phyloP scores from a whole-genome alignment of 2,113 vertebrate species.

The Dasypus novemcinctus region DNA sequence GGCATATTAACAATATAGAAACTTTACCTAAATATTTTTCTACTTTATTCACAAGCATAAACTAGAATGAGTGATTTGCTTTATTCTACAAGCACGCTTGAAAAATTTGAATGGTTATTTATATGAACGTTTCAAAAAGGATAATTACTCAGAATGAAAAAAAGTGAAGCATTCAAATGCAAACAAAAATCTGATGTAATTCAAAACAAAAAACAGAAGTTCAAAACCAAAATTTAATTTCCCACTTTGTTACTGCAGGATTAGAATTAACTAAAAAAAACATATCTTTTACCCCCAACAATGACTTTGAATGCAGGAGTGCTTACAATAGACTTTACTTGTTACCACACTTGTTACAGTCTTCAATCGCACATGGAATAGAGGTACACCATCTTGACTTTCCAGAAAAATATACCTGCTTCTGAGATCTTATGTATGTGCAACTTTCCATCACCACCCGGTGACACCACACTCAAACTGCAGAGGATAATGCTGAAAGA shows the following conservation, averaged over 20 bases:
- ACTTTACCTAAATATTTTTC: background rate
- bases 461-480: background rate
- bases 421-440: background rate
- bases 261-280: background rate
- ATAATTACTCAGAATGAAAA: slow-evolving; percentile 44
- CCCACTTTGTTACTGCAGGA: background rate
- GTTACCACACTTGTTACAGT: background rate
- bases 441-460: background rate
- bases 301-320: background rate
- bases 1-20: background rate
- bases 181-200: background rate
- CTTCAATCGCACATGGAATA: background rate
- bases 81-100: background rate
- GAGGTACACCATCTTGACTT: background rate
- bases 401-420: background rate
- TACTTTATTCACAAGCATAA: background rate
- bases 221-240: slow-evolving; percentile 39
- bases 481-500: background rate
- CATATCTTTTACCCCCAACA: background rate
- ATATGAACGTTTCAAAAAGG: background rate
- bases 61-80: background rate
- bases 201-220: slow-evolving; percentile 10
- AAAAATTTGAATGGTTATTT: slow-evolving; percentile 25
- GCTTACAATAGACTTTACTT: background rate
- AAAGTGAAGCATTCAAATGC: background rate